Percentiles rank a stretch among this genome's conserved stretches.
phyloP scores from a whole-genome alignment of 92 coral and sea anemone genomes.

The Micromussa lordhowensis region DNA sequence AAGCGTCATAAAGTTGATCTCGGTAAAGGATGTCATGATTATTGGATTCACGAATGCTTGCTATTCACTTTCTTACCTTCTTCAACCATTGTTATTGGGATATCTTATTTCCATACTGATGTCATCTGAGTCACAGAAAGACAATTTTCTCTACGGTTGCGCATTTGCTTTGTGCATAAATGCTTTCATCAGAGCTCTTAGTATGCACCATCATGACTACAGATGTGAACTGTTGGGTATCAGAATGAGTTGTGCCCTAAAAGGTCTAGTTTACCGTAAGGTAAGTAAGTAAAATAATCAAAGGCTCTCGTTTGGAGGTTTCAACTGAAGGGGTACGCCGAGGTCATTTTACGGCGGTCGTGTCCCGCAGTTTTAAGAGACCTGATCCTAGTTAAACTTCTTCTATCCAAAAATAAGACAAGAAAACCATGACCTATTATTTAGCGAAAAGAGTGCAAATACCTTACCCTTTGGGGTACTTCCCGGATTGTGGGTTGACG shows the following conservation, averaged over 20 bases:
- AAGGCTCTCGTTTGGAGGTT: too few species aligned
- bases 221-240: constrained; percentile 10
- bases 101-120: not conserved
- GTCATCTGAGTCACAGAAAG: not conserved
- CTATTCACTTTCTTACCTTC: not conserved
- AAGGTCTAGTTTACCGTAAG: constrained; percentile 3
- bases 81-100: not conserved
- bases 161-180: not conserved
- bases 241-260: not conserved
- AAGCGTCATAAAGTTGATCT: not conserved
- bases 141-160: not conserved
- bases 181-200: not conserved
- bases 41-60: not conserved
- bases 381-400: too few species aligned
- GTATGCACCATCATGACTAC: not conserved
- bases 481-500: too few species aligned
- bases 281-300: not conserved
- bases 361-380: too few species aligned
- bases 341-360: too few species aligned
- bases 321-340: too few species aligned
- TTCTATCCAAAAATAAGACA: too few species aligned
- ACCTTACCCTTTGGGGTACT: too few species aligned
- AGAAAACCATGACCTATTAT: too few species aligned
- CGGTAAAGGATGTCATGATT: not conserved
- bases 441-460: too few species aligned